Evolutionary conservation across 2,113 vertebrate species (phyloP).

Genomic region (Notechis scutatus): DNA sequence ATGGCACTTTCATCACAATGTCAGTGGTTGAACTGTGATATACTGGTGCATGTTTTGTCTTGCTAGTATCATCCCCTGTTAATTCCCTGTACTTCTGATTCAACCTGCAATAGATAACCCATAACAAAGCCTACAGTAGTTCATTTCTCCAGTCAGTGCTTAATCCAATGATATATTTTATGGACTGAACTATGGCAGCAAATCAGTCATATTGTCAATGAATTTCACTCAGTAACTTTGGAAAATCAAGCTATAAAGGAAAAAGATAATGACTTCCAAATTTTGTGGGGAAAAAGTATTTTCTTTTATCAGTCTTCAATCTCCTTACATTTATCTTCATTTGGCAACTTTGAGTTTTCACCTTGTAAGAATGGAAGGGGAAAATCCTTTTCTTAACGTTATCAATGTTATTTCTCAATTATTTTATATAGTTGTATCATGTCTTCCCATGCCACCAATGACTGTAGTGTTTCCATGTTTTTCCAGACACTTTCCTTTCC

Average conservation of each 20-base stretch:
- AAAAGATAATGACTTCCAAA: neutral
- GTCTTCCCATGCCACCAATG: neutral
- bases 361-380: neutral
- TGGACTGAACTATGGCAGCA: neutral
- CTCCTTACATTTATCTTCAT: neutral
- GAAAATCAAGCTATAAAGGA: neutral
- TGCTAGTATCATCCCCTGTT: neutral
- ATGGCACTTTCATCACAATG: neutral
- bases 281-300: neutral
- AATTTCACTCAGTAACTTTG: neutral
- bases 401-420: neutral
- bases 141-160: neutral
- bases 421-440: neutral
- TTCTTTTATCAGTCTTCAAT: neutral
- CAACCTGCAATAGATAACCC: neutral
- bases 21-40: neutral
- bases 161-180: neutral
- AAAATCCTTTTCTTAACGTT: neutral
- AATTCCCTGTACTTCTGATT: neutral
- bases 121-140: neutral
- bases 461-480: neutral
- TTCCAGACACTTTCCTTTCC: neutral
- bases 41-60: neutral
- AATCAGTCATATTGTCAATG: neutral
- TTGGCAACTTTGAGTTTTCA: neutral